Conservation (phyloP, 2,888 invertebrate genomes). For the Bellardia pandia region DNA sequence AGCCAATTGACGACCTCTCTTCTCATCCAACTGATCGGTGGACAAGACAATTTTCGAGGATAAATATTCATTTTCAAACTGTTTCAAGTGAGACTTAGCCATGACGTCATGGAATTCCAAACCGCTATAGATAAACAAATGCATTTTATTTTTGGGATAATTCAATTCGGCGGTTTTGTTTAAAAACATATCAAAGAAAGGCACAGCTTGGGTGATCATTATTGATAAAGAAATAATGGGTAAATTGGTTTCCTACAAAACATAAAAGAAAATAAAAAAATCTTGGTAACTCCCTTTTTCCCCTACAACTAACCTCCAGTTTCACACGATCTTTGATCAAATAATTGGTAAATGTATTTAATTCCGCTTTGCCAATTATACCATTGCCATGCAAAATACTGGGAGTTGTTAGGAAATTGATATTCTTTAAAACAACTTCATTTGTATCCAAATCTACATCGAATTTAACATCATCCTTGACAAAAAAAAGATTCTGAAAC, state of each 20-base stretch:
- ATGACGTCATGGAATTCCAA: conserved; percentile 89
- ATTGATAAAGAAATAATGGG: conserved; percentile 90
- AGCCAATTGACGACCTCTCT: conserved; percentile 92
- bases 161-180: conserved; percentile 88
- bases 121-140: conserved; percentile 92
- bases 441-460: conserved; percentile 88
- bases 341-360: conserved; percentile 96
- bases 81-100: conserved; percentile 87
- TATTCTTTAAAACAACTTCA: conserved; percentile 90
- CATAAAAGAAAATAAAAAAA: not conserved
- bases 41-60: conserved; percentile 88
- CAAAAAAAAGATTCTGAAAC: conserved; percentile 98
- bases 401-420: conserved; percentile 91
- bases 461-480: conserved; percentile 92
- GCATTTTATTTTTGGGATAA: conserved; percentile 95
- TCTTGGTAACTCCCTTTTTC: not conserved
- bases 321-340: conserved; percentile 87
- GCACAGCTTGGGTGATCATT: conserved; percentile 94
- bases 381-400: conserved; percentile 98
- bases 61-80: conserved; percentile 86
- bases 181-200: conserved; percentile 96
- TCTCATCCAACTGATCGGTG: conserved; percentile 88
- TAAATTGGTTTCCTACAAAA: conserved; percentile 86
- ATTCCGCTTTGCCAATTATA: conserved; percentile 88
- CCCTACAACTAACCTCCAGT: conserved; percentile 83